Evolutionary conservation across 1,140 invertebrate genomes (phyloP), one percentile per base, ranked within the genome.

Genomic region (Diprion similis): DNA sequence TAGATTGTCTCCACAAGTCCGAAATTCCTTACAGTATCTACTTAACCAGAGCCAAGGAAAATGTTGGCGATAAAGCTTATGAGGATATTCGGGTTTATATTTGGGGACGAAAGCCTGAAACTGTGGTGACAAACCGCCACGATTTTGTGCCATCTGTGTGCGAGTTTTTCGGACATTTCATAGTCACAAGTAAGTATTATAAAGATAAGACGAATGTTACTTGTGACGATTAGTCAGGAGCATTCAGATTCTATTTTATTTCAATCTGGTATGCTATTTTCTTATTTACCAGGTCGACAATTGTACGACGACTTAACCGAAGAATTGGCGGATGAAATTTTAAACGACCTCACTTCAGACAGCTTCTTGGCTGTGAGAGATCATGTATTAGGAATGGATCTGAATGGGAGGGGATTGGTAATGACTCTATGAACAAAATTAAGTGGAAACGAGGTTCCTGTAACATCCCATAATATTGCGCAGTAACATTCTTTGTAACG

Each of bases 1-100:
- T 91, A 1, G 76, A 88, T 18, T 89, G 87, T 78, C 85, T 94
- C 7, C 83, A 91, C 71, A 76, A 88, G 37, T 89, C 90, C 18
- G 84, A 90, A 70, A 89, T 93, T 64, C 89, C 93, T 10, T 92
- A 95, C 79, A 95, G 94, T 84, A 78, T 94, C 48, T 92, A 90
- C 68, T 88, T 94, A n/a, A 93, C 92, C 13, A 83, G 91, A 82
- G 90, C 90, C 6, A 87, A 83, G 70, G 78, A 65, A 70, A 71
- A 75, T 47, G 73, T 78, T 51, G 68, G 77, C 64, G 79, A 71
- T 11, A 46, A 78, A 7, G 64, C 65, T 17, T 79, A 77, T 72
- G 79, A 87, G 70, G 86, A 89, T 64, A 70, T 93, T 18, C 84
- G 92, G 69, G 81, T 94, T 65, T 90, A 92, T 75, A 83, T 94